A percentile compares a stretch with the other conserved stretches of the same genome.
Evolutionary conservation across 1,140 invertebrate species (phyloP).

Genomic region (Achroia grisella): DNA sequence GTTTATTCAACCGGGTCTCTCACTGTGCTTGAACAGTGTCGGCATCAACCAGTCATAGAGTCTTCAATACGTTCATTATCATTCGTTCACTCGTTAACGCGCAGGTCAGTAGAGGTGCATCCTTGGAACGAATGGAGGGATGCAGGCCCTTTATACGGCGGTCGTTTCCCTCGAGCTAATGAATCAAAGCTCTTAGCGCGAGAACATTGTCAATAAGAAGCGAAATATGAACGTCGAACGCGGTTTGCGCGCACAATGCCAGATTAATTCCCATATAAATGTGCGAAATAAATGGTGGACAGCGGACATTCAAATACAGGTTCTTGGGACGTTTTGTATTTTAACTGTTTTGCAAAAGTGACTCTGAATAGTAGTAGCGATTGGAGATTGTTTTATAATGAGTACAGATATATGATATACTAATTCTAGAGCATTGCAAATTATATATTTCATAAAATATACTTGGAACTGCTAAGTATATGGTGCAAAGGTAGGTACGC

Average conservation of each 20-base stretch:
- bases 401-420: too few species aligned
- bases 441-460: too few species aligned
- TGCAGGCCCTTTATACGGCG: constrained; percentile 54
- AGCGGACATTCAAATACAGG: constrained; percentile 26
- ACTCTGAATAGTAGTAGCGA: too few species aligned
- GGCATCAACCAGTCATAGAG: constrained; percentile 34
- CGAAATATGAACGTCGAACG: constrained; percentile 56
- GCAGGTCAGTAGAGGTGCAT: constrained; percentile 55
- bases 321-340: constrained; percentile 1
- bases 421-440: too few species aligned
- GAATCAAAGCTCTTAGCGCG: constrained; percentile 57
- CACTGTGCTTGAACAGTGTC: constrained; percentile 21
- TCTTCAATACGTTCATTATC: constrained; percentile 58
- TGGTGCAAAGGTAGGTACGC: too few species aligned
- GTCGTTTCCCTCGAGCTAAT: constrained; percentile 63
- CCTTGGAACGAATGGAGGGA: constrained; percentile 54
- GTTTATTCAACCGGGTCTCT: constrained; percentile 18
- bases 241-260: constrained; percentile 43
- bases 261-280: constrained; percentile 67
- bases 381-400: too few species aligned
- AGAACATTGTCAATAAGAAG: constrained; percentile 63
- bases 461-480: too few species aligned
- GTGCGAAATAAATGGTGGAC: constrained; percentile 49
- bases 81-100: constrained; percentile 57
- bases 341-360: too few species aligned